Evolutionary conservation across 2,797 vertebrate genomes (phyloP).

Genomic region (Oryzias sinensis): DNA sequence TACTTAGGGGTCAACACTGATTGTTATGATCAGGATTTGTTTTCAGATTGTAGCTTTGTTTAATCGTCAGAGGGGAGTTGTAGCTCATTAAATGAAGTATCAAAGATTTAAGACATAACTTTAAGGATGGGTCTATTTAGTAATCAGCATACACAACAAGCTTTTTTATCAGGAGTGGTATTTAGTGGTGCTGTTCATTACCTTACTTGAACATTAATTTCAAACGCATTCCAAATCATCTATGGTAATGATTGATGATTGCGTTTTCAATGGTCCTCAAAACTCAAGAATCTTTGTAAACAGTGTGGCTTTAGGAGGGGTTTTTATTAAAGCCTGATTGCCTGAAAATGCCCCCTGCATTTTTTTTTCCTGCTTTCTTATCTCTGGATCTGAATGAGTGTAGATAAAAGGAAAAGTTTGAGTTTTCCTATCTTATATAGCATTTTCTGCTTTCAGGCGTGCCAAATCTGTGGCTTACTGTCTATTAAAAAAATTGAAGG

Average conservation of each 20-base stretch:
- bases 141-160: constrained; percentile 9
- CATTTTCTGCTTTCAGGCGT: too few species aligned
- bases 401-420: too few species aligned
- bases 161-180: constrained; percentile 4
- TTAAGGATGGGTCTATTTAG: not conserved
- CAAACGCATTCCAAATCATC: constrained; percentile 11
- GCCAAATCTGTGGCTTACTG: too few species aligned
- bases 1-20: too few species aligned
- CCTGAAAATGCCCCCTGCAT: constrained; percentile 13
- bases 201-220: constrained; percentile 10
- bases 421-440: too few species aligned
- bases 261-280: constrained; percentile 24
- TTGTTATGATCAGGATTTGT: too few species aligned
- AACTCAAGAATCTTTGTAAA: constrained; percentile 17
- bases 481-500: too few species aligned
- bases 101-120: constrained; percentile 15
- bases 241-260: constrained; percentile 13
- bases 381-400: too few species aligned
- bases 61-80: constrained; percentile 18
- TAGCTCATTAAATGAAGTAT: not conserved
- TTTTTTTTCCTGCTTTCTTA: constrained; percentile 1
- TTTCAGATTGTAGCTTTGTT: too few species aligned
- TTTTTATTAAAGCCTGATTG: constrained; percentile 34
- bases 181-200: constrained; percentile 2
- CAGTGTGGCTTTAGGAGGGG: constrained; percentile 11